Conservation (phyloP, 2,113 vertebrate genomes). For the Macrotis lagotis region DNA sequence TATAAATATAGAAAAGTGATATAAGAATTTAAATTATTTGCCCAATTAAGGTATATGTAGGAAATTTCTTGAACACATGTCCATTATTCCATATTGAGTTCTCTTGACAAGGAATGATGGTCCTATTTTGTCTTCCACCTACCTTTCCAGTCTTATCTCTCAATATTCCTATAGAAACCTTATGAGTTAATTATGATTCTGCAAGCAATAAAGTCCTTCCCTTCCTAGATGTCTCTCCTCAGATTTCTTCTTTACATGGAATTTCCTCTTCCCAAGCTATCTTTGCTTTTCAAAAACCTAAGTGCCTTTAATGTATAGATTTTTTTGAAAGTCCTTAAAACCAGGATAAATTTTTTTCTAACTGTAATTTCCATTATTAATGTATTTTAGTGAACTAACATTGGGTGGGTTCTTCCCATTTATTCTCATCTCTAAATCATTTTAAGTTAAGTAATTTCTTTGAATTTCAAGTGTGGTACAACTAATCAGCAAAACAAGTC, state of each 20-base stretch:
- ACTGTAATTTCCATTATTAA: not conserved
- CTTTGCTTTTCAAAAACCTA: not conserved
- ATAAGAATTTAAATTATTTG: not conserved
- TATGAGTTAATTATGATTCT: not conserved
- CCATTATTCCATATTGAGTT: not conserved
- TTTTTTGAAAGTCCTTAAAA: not conserved
- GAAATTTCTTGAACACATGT: not conserved
- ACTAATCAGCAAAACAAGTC: not conserved
- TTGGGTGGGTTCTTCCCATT: not conserved
- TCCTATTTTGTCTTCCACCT: not conserved
- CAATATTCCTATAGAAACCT: not conserved
- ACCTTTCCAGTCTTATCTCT: not conserved
- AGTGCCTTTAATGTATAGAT: not conserved
- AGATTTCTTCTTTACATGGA: not conserved
- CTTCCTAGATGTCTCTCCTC: not conserved
- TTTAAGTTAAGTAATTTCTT: not conserved
- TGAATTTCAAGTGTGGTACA: not conserved
- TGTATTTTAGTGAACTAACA: not conserved
- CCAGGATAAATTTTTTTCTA: not conserved
- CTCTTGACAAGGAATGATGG: not conserved
- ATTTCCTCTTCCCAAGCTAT: not conserved
- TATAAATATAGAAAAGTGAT: not conserved
- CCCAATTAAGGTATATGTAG: not conserved
- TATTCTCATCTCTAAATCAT: not conserved
- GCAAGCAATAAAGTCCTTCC: not conserved